These are phyloP conservation scores for Cosmopolites sordidus DNA, from an alignment of 2,888 invertebrate genomes.

Conservation along the genomic window DNA sequence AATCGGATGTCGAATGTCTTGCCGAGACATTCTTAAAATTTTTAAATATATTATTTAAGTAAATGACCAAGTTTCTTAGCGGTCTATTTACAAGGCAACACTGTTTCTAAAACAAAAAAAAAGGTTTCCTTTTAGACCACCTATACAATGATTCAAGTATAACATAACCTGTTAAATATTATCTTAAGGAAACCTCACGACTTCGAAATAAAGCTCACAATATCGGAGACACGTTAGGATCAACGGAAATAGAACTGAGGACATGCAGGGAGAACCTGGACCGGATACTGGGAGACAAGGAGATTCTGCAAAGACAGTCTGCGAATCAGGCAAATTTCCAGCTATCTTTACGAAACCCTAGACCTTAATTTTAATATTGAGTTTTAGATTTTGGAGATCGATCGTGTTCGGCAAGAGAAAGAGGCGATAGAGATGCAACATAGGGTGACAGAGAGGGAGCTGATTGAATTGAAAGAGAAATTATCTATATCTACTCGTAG, in stretches of 20 bases:
- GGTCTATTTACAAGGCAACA: too few relatives aligned
- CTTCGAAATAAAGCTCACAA: constrained; percentile 50
- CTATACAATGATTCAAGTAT: too few relatives aligned
- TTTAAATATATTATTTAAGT: too few relatives aligned
- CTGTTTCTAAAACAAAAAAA: too few relatives aligned
- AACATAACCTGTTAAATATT: too few relatives aligned
- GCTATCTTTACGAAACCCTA: too few relatives aligned
- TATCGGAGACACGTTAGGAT: constrained; percentile 57
- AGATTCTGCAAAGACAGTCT: constrained; percentile 69
- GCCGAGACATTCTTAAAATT: too few relatives aligned
- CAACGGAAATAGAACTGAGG: constrained; percentile 62
- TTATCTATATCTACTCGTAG: constrained; percentile 60
- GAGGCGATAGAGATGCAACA: constrained; percentile 70
- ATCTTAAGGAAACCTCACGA: constrained; percentile 44
- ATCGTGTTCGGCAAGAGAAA: constrained; percentile 69
- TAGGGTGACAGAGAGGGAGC: constrained; percentile 67
- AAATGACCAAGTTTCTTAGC: too few relatives aligned
- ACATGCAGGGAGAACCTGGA: constrained; percentile 64
- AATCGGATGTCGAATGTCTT: too few relatives aligned
- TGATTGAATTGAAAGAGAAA: constrained; percentile 65
- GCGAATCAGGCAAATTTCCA: constrained; percentile 60
- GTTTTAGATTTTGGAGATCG: constrained; percentile 19
- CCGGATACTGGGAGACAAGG: constrained; percentile 64
- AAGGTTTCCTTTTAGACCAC: too few relatives aligned
- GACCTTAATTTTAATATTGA: too few relatives aligned